Base-by-base conservation (phyloP, 2,888 invertebrate species). In the Drosophila ezoana region DNA sequence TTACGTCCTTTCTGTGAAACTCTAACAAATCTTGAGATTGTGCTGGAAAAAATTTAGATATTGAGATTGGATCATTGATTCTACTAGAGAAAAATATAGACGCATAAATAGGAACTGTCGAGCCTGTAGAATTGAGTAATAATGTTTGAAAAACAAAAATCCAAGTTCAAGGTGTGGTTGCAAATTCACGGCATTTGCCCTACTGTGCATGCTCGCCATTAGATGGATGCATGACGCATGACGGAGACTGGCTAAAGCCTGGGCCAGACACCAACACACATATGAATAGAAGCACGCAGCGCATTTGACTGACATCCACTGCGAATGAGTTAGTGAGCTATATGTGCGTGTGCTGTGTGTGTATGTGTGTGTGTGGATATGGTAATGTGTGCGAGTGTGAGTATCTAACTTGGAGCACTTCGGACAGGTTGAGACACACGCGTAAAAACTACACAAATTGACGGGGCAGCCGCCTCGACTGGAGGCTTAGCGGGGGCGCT, bases 391-490 rank as follows among this genome's bases (percentile, higher is more conserved):
- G 48, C 40, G 48, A 65, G 79, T 79, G 79, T 35, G 79, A 62
- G 80, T 83, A 69, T 84, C 87, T 81, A 82, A 87, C 64, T 76
- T 72, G 66, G 86, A 77, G 77, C 80, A 74, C 65, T 86, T 65
- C 83, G 58, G 83, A 84, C 83, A 84, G 88, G 83, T 84, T 84
- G 87, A 84, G 84, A 87, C 89, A 87, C 89, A 89, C 87, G 87
- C 87, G 87, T 89, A 89, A 84, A 89, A 89, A 86, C 85, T 86
- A 69, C 84, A 81, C 79, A 89, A 84, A 83, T 83, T 81, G 89
- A 83, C 77, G 65, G 69, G 53, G 62, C 69, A 54, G 69, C 45
- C 53, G 61, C 60, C 48, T 53, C 60, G 23, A 14, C 43, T 56
- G 63, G 38, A 44, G 81, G 73, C 63, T 48, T 58, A 59, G 79